Evolutionary conservation across 1,140 invertebrate species (phyloP), one percentile per base, ranked within the genome.

Genomic region (Acromyrmex echinatior): DNA sequence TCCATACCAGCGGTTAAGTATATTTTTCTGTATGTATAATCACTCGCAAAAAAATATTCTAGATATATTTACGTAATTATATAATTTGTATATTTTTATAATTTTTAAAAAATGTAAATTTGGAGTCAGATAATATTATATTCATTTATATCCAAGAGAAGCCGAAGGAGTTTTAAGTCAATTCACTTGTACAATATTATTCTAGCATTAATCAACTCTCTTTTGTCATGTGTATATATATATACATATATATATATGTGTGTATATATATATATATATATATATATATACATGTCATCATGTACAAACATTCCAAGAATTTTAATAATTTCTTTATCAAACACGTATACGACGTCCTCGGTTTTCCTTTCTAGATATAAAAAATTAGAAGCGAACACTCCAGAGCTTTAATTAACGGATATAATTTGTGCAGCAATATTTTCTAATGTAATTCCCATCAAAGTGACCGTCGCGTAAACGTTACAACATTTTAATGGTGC

Each of bases 401-500:
- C 10, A 16, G 4, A 25, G 35, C 18, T 60, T 51, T 39, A 81
- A 60, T 25, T 58, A 53, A 39, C 35, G 16, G 18, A n/a, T 45
- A 56, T 60, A 71, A 49, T 73, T 45, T 16, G n/a, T 39, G 18
- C 21, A 77, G n/a, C 18, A n/a, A 28, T 10, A 49, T 31, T 58
- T 39, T 35, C 16, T 74, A 60, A 84, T 31, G 25, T n/a, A 16
- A 74, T 12, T 18, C 56, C 28, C 53, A 18, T 3, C 31, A 10
- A 53, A 73, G 53, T 28, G 21, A 53, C 18, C 31, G 14, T 35
- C 62, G 14, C 21, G 39, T 16, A 35, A 21, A 66, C 35, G 49
- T 68, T 39, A 35, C 70, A 51, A 82, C 4, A 63, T 35, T 73
- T 58, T 58, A 49, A 84, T n/a, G 14, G 25, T 14, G 12, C 14